A percentile compares a stretch with the other conserved stretches of the same genome.
These are phyloP conservation scores for Drosophila colorata DNA, from an alignment of 2,888 invertebrate species.

Conservation along the genomic window DNA sequence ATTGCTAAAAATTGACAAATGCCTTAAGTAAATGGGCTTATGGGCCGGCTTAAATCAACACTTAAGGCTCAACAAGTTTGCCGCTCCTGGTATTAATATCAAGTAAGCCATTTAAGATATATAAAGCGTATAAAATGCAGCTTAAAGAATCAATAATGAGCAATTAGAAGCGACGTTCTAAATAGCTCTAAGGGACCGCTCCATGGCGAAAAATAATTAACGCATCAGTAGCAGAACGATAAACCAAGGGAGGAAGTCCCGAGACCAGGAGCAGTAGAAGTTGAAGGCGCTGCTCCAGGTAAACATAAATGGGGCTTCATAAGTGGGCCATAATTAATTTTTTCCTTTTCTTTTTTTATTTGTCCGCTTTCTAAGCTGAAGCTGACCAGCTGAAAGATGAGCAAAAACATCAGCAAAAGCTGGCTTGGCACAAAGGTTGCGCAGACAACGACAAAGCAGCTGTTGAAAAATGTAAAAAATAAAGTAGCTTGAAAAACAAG, in stretches of 20 bases:
- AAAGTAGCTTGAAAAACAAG: conserved; percentile 5
- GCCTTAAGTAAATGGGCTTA: too few species aligned
- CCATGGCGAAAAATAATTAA: conserved; percentile 58
- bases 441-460: conserved; percentile 49
- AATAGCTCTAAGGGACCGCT: conserved; percentile 14
- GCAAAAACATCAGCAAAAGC: conserved; percentile 2
- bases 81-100: conserved; percentile 21
- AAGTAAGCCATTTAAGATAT: conserved; percentile 38
- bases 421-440: conserved; percentile 50
- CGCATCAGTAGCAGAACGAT: conserved; percentile 27
- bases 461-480: conserved; percentile 6
- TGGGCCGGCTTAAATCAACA: too few species aligned
- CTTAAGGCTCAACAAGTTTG: background rate
- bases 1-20: too few species aligned
- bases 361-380: conserved; percentile 9
- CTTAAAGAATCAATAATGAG: conserved; percentile 50
- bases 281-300: conserved; percentile 30
- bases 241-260: conserved; percentile 1
- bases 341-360: conserved; percentile 9
- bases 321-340: conserved; percentile 68
- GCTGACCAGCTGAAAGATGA: conserved; percentile 23
- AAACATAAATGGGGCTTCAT: conserved; percentile 33
- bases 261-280: background rate
- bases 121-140: conserved; percentile 16
- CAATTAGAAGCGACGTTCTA: conserved; percentile 36